These are phyloP conservation scores for Rhinoptilus africanus DNA, from an alignment of 2,113 vertebrate species.

Conservation along the genomic window DNA sequence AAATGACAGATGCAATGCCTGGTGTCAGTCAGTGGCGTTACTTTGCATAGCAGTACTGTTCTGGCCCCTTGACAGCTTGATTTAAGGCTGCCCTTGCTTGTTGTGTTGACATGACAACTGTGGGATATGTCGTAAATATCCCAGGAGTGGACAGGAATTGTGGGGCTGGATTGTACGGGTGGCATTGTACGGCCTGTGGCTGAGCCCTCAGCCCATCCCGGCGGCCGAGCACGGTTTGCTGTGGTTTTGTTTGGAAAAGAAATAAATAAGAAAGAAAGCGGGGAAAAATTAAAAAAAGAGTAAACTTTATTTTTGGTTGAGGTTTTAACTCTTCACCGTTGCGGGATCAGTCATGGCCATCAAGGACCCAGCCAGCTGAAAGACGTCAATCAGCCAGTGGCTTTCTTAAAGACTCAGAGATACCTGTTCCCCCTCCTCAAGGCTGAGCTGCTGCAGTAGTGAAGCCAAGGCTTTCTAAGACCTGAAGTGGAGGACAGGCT, in stretches of 20 bases:
- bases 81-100: constrained; percentile 62
- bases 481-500: not conserved
- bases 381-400: constrained; percentile 18
- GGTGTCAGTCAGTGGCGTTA: constrained; percentile 61
- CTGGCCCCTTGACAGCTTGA: constrained; percentile 69
- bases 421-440: not conserved
- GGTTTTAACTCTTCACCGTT: not conserved
- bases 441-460: not conserved
- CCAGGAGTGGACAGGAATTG: constrained; percentile 69
- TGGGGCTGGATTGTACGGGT: constrained; percentile 71
- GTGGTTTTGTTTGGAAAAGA: constrained; percentile 29
- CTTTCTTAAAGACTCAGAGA: not conserved
- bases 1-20: constrained; percentile 63
- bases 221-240: not conserved
- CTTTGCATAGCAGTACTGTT: constrained; percentile 53
- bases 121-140: constrained; percentile 77
- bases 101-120: constrained; percentile 77
- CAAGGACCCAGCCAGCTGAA: constrained; percentile 1
- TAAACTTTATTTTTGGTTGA: not conserved
- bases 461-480: not conserved
- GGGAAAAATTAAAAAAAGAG: not conserved
- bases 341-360: not conserved
- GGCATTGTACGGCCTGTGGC: constrained; percentile 73
- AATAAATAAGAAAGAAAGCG: not conserved
- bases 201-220: constrained; percentile 39